These are phyloP conservation scores for Meriones unguiculatus DNA, from an alignment of 2,113 vertebrate genomes.

Conservation along the genomic window DNA sequence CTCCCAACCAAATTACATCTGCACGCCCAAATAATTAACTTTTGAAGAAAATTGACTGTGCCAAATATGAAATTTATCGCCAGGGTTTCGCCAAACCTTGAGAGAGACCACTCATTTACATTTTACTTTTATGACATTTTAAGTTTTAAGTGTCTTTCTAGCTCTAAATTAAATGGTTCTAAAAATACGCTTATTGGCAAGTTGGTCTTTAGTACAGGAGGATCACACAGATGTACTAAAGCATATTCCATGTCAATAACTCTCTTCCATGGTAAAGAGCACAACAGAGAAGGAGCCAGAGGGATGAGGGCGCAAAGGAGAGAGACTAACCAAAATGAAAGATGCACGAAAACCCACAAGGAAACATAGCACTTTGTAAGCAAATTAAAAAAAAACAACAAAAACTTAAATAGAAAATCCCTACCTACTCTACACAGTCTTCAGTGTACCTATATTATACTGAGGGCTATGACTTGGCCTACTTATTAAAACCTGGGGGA, in stretches of 20 bases:
- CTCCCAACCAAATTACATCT: not conserved
- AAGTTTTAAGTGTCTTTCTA: not conserved
- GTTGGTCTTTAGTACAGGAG: not conserved
- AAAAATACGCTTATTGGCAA: conserved; percentile 27
- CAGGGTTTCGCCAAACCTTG: not conserved
- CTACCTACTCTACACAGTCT: not conserved
- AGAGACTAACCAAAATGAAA: not conserved
- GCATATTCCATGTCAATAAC: not conserved
- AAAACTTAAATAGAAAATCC: not conserved
- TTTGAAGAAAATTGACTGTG: conserved; percentile 6
- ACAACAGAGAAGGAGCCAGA: too few species aligned
- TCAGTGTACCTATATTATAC: not conserved
- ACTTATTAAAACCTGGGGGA: not conserved
- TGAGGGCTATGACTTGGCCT: not conserved
- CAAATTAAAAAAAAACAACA: not conserved
- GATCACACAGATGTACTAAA: not conserved
- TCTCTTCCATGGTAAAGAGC: not conserved
- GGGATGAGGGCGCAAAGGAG: not conserved
- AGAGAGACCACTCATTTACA: not conserved
- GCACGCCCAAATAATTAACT: not conserved
- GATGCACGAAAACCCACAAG: too few species aligned
- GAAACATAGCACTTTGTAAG: not conserved
- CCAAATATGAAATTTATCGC: not conserved
- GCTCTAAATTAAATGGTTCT: conserved; percentile 27
- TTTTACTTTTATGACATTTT: conserved; percentile 33